phyloP scores from a whole-genome alignment of 2,797 vertebrate species.

The Sebastes minor region DNA sequence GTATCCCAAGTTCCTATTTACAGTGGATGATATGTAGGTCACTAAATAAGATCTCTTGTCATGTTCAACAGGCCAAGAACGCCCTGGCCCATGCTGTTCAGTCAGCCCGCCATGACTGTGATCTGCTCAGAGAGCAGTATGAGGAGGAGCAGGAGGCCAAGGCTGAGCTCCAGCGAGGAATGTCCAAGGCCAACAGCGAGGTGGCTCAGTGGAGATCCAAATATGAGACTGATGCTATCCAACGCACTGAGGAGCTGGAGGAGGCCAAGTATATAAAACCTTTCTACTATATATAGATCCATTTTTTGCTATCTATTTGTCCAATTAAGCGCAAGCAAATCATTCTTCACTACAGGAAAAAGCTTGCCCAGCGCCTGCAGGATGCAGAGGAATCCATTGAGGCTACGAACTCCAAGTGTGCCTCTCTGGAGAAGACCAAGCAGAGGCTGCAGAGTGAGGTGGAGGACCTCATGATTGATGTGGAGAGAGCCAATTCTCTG shows the following conservation, averaged over 20 bases:
- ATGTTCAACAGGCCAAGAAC: constrained; percentile 84
- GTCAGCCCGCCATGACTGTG: constrained; percentile 86
- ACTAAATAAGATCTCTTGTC: constrained; percentile 49
- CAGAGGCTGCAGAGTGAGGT: constrained; percentile 86
- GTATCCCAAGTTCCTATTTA: background rate
- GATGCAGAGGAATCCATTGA: constrained; percentile 87
- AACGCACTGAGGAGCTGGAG: constrained; percentile 88
- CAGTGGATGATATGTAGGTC: background rate
- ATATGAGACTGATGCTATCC: constrained; percentile 89
- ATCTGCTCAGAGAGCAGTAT: constrained; percentile 88
- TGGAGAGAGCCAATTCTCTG: constrained; percentile 67
- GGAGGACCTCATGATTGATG: constrained; percentile 86
- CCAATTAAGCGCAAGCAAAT: background rate
- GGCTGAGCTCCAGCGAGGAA: constrained; percentile 84
- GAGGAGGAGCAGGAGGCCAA: constrained; percentile 90
- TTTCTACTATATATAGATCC: background rate
- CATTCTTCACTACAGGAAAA: constrained; percentile 77
- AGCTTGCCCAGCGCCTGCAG: constrained; percentile 87
- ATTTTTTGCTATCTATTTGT: background rate
- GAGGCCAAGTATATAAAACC: constrained; percentile 86
- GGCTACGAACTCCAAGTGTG: constrained; percentile 86
- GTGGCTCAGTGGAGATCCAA: constrained; percentile 89
- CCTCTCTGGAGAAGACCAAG: constrained; percentile 83
- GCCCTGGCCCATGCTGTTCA: constrained; percentile 86
- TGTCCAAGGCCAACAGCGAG: constrained; percentile 90